phyloP scores from a whole-genome alignment of 2,888 invertebrate species.

The Drepana falcataria region DNA sequence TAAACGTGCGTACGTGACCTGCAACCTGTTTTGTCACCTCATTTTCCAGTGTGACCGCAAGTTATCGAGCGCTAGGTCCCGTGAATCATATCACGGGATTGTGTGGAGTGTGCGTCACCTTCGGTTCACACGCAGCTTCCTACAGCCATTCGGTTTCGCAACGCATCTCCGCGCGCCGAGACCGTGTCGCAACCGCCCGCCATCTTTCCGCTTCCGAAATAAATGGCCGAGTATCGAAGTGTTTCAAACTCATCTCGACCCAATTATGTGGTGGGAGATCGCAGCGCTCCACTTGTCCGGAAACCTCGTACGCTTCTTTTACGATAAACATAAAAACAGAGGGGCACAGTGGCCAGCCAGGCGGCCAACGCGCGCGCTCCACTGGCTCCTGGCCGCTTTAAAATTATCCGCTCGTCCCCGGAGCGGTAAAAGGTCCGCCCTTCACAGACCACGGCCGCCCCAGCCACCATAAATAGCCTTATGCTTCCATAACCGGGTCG shows the following conservation, averaged over 20 bases:
- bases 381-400: constrained; percentile 70
- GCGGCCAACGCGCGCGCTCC: constrained; percentile 70
- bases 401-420: constrained; percentile 66
- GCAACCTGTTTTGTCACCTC: constrained; percentile 29
- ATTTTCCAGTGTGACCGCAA: constrained; percentile 37
- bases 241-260: constrained; percentile 51
- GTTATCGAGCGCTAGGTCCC: constrained; percentile 30
- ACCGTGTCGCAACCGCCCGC: constrained; percentile 41
- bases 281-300: constrained; percentile 67
- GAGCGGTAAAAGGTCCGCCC: constrained; percentile 66
- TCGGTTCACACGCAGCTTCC: constrained; percentile 54
- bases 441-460: constrained; percentile 65
- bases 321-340: constrained; percentile 58
- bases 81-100: constrained; percentile 37
- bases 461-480: constrained; percentile 46
- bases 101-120: constrained; percentile 48
- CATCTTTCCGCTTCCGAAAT: constrained; percentile 54
- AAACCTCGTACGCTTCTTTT: constrained; percentile 55
- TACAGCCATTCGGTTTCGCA: constrained; percentile 47
- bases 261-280: constrained; percentile 48
- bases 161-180: constrained; percentile 35
- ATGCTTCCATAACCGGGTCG: constrained; percentile 41
- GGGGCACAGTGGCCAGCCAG: constrained; percentile 58
- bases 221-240: constrained; percentile 31
- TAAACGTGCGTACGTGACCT: constrained; percentile 59